phyloP scores from a whole-genome alignment of 2,113 vertebrate species.

The Stomatorhinus ivindoensis region DNA sequence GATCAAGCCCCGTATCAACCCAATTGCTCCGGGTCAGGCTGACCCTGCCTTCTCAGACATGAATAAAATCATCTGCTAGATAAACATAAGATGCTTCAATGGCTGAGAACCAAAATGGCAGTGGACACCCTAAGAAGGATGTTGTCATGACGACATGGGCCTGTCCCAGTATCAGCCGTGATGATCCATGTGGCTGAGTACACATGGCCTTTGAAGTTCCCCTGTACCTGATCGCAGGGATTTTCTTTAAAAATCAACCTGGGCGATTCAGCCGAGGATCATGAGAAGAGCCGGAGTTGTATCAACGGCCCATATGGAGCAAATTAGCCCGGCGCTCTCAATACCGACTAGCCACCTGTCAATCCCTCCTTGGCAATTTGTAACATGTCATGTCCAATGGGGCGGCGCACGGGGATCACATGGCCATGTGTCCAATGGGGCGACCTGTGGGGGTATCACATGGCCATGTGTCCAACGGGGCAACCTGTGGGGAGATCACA shows the following conservation, averaged over 20 bases:
- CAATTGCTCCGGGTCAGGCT: not conserved
- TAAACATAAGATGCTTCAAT: not conserved
- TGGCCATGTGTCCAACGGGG: not conserved
- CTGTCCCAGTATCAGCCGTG: not conserved
- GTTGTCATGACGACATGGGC: not conserved
- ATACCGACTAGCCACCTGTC: not conserved
- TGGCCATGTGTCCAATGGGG: not conserved
- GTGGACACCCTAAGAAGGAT: not conserved
- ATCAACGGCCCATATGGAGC: constrained; percentile 33
- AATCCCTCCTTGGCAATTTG: constrained; percentile 29
- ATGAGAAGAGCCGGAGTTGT: not conserved
- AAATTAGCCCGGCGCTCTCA: constrained; percentile 29
- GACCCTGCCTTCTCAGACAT: not conserved
- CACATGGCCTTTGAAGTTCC: not conserved
- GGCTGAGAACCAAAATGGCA: not conserved
- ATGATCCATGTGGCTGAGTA: not conserved
- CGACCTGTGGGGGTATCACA: not conserved
- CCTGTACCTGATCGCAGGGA: not conserved
- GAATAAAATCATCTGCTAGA: not conserved
- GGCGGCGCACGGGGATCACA: not conserved
- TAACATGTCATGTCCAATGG: constrained; percentile 37
- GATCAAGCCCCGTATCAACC: not conserved
- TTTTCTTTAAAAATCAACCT: not conserved
- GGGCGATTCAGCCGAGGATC: not conserved
- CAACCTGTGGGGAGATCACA: not conserved